Evolutionary conservation across 2,797 vertebrate genomes (phyloP).

Genomic region (Acanthopagrus latus): DNA sequence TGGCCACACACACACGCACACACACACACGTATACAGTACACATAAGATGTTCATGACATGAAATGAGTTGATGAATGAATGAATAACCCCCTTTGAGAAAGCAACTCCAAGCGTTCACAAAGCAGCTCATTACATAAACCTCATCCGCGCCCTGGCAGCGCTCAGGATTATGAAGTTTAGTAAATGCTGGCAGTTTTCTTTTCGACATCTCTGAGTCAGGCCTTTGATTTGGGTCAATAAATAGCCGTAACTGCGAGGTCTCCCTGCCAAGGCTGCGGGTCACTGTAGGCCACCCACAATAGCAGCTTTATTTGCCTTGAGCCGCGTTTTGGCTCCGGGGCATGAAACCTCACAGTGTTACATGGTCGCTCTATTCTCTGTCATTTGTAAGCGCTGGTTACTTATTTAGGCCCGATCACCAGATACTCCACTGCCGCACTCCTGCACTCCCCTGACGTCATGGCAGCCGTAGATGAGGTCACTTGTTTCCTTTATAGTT

Average conservation of each 20-base stretch:
- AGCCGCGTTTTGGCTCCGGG: slow-evolving; percentile 66
- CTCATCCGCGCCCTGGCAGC: slow-evolving; percentile 47
- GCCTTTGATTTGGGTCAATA: slow-evolving; percentile 81
- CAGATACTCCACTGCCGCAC: slow-evolving; percentile 47
- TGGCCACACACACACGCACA: slow-evolving; percentile 23
- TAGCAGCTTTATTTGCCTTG: slow-evolving; percentile 85
- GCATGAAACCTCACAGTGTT: slow-evolving; percentile 75
- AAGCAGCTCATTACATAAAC: slow-evolving; percentile 66
- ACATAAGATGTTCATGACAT: slow-evolving; percentile 38
- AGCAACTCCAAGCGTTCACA: slow-evolving; percentile 46
- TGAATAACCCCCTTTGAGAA: slow-evolving; percentile 68
- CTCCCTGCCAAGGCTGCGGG: slow-evolving; percentile 81
- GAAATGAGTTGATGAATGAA: slow-evolving; percentile 62
- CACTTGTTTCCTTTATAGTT: slow-evolving; percentile 33
- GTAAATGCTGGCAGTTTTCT: slow-evolving; percentile 68
- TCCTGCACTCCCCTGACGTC: slow-evolving; percentile 38
- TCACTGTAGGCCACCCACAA: slow-evolving; percentile 85
- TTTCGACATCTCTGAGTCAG: slow-evolving; percentile 72
- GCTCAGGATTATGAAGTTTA: slow-evolving; percentile 68
- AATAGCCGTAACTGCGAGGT: slow-evolving; percentile 80
- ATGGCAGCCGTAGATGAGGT: slow-evolving; percentile 28
- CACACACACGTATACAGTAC: slow-evolving; percentile 10
- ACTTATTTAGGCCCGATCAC: slow-evolving; percentile 64
- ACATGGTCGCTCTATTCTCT: slow-evolving; percentile 63
- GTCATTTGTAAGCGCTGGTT: slow-evolving; percentile 66